Evolutionary conservation across 2,797 vertebrate species (phyloP).

Genomic region (Sebastes itinus): DNA sequence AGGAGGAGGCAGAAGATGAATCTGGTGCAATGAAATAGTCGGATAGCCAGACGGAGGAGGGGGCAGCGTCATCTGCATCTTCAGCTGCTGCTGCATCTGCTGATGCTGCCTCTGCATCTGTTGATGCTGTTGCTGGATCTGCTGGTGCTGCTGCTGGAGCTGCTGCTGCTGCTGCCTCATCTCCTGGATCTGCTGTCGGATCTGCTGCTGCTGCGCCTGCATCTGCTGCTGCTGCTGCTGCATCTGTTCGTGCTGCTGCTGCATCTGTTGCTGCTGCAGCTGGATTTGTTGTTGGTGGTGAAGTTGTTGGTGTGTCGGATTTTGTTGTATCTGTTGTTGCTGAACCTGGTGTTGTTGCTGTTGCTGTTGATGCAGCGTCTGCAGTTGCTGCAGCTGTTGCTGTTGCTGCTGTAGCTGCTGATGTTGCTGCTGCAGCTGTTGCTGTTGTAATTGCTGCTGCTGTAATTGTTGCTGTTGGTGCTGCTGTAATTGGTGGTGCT

Average conservation of each 20-base stretch:
- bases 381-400: constrained; percentile 64
- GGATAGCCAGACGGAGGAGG: constrained; percentile 82
- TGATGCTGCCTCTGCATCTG: constrained; percentile 87
- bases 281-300: constrained; percentile 73
- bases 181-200: constrained; percentile 82
- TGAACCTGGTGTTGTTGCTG: constrained; percentile 69
- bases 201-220: constrained; percentile 84
- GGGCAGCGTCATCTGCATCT: constrained; percentile 82
- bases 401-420: constrained; percentile 62
- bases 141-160: constrained; percentile 85
- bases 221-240: constrained; percentile 84
- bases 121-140: constrained; percentile 85
- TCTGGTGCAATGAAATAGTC: constrained; percentile 83
- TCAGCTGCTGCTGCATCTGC: constrained; percentile 86
- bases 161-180: constrained; percentile 86
- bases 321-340: constrained; percentile 72
- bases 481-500: constrained; percentile 40
- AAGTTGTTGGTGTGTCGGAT: constrained; percentile 61
- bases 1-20: constrained; percentile 79
- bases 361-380: constrained; percentile 62
- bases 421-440: constrained; percentile 38
- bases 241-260: constrained; percentile 81
- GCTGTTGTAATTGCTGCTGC: constrained; percentile 46
- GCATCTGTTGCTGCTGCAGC: constrained; percentile 79
- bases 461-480: constrained; percentile 33